phyloP scores from a whole-genome alignment of 23 tunicate species.

The Halocynthia aurantium region DNA sequence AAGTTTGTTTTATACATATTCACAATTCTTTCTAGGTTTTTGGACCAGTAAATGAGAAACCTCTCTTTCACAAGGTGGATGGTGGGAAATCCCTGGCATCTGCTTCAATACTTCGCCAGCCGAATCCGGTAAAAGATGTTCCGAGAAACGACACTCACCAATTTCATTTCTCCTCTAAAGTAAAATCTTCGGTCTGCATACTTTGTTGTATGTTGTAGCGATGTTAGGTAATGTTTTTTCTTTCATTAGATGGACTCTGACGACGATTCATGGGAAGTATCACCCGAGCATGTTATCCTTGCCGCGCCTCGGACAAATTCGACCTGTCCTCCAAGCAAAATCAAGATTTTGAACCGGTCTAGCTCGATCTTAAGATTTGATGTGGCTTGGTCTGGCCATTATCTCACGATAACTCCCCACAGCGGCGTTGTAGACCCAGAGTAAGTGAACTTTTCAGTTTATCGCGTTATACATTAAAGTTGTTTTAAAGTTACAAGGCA shows the following conservation, averaged over 20 bases:
- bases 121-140: too few species aligned
- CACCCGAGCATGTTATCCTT: constrained; percentile 54
- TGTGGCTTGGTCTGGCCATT: constrained; percentile 81
- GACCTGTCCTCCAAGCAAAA: constrained; percentile 9
- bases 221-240: not conserved
- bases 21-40: too few species aligned
- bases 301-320: constrained; percentile 18
- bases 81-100: too few species aligned
- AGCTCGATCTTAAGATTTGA: constrained; percentile 45
- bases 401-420: constrained; percentile 79
- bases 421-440: constrained; percentile 75
- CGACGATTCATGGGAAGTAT: constrained; percentile 35
- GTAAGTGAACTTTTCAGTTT: constrained; percentile 27
- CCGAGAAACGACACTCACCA: too few species aligned
- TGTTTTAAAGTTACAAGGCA: too few species aligned
- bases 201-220: too few species aligned
- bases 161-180: too few species aligned
- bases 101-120: too few species aligned
- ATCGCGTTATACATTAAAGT: not conserved
- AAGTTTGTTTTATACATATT: too few species aligned
- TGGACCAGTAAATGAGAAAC: too few species aligned
- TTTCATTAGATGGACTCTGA: not conserved
- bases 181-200: too few species aligned
- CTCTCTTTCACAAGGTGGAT: too few species aligned
- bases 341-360: constrained; percentile 63